Percentiles rank a stretch among this genome's conserved stretches.
These are phyloP conservation scores for Scolopax bukidnonensis DNA, from an alignment of 2,797 vertebrate species.

Conservation along the genomic window DNA sequence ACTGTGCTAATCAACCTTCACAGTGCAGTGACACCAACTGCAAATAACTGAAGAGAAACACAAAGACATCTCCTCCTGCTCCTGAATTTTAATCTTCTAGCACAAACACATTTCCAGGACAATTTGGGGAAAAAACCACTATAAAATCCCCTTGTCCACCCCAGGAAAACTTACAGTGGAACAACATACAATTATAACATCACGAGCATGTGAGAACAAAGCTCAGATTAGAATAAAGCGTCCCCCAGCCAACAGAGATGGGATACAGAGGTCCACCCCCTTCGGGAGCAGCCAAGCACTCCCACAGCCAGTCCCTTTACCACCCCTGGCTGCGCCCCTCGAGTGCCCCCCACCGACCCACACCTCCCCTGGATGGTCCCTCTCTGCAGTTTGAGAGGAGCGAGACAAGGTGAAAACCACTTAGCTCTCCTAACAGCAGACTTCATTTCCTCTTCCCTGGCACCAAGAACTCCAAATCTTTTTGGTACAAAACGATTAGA, in stretches of 20 bases:
- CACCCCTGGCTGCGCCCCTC: neutral
- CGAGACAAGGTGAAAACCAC: neutral
- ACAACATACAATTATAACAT: neutral
- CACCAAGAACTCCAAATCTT: neutral
- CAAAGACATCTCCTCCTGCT: neutral
- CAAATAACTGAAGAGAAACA: neutral
- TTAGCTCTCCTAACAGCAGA: neutral
- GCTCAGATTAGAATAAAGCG: neutral
- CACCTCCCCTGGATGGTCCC: neutral
- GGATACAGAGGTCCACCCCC: neutral
- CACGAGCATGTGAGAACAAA: rapidly evolving
- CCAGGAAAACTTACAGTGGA: neutral
- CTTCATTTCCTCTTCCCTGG: neutral
- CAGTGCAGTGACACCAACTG: neutral
- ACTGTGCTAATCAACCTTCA: neutral
- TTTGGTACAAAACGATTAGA: neutral
- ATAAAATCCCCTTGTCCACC: neutral
- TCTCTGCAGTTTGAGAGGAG: neutral
- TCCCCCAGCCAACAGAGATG: neutral
- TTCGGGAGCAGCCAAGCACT: neutral
- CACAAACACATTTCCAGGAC: neutral
- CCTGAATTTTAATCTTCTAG: neutral
- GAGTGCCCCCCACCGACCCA: rapidly evolving
- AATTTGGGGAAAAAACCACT: neutral
- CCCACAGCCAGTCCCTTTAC: neutral